These are phyloP conservation scores for Temnopleurus reevesii DNA, from an alignment of 53 echinoderm and acorn worm genomes.

Conservation along the genomic window DNA sequence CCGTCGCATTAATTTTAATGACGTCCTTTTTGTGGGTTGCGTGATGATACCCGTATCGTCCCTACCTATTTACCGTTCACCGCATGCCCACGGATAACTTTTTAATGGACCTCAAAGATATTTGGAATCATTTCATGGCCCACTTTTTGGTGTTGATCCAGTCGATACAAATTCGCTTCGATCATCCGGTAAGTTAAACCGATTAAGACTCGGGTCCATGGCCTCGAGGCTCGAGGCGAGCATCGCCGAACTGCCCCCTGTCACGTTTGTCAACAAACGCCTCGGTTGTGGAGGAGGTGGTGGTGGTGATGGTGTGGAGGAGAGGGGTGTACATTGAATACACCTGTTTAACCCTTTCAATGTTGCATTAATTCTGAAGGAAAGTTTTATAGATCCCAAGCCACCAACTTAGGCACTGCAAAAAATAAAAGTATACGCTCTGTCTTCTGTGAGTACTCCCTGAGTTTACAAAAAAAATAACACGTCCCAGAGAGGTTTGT, in stretches of 20 bases:
- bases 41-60: neutral
- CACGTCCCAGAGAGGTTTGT: too few relatives aligned
- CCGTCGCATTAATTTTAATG: conserved; percentile 21
- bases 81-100: neutral
- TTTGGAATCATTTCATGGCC: conserved; percentile 52
- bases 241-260: neutral
- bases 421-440: too few relatives aligned
- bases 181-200: conserved; percentile 35
- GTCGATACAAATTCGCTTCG: conserved; percentile 53
- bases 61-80: neutral
- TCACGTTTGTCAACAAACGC: conserved; percentile 36
- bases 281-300: neutral
- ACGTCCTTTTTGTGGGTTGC: neutral
- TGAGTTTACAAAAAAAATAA: too few relatives aligned
- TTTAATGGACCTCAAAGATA: conserved; percentile 28
- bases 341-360: too few relatives aligned
- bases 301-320: too few relatives aligned
- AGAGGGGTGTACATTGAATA: too few relatives aligned
- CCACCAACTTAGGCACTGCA: too few relatives aligned
- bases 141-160: conserved; percentile 49
- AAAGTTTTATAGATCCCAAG: too few relatives aligned
- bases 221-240: conserved; percentile 21
- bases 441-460: too few relatives aligned
- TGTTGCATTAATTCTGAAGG: too few relatives aligned
- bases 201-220: conserved; percentile 18